A percentile compares a stretch with the other conserved stretches of the same genome.
These are phyloP conservation scores for Myioborus miniatus DNA, from an alignment of 2,797 vertebrate genomes.

Conservation along the genomic window DNA sequence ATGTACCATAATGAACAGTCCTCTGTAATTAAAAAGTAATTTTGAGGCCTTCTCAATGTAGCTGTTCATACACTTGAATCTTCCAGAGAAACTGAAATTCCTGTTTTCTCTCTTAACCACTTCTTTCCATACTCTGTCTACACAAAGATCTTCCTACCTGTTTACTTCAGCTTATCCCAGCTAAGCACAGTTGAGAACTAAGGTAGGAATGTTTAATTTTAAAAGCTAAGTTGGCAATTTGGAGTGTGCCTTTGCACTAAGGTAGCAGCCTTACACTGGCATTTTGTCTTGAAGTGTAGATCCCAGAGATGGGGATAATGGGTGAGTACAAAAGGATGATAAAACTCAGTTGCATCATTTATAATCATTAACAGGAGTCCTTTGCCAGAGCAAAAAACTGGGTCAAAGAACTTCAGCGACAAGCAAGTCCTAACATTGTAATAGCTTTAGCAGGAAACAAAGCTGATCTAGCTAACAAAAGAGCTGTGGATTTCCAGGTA, in stretches of 20 bases:
- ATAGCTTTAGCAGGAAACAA: constrained; percentile 99
- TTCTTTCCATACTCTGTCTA: not conserved
- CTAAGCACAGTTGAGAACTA: not conserved
- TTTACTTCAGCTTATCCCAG: not conserved
- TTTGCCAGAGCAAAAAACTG: constrained; percentile 99
- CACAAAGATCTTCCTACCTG: not conserved
- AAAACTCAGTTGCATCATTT: constrained; percentile 67
- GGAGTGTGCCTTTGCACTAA: not conserved
- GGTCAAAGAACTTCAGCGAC: constrained; percentile 99
- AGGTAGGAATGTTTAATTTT: not conserved
- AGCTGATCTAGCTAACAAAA: constrained; percentile 95
- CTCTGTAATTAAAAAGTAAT: not conserved
- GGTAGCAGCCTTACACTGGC: not conserved
- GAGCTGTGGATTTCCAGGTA: constrained; percentile 98
- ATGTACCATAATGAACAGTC: not conserved
- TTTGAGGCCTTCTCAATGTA: not conserved
- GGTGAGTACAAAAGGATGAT: not conserved
- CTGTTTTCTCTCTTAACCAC: not conserved
- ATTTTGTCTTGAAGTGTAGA: not conserved
- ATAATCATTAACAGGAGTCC: constrained; percentile 86
- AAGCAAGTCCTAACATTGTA: constrained; percentile 99
- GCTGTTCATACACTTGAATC: not conserved
- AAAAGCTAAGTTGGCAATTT: not conserved
- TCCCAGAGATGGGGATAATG: constrained; percentile 6
- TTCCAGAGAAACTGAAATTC: not conserved